Conservation (phyloP, 2,888 invertebrate genomes). For the Acheta domesticus region DNA sequence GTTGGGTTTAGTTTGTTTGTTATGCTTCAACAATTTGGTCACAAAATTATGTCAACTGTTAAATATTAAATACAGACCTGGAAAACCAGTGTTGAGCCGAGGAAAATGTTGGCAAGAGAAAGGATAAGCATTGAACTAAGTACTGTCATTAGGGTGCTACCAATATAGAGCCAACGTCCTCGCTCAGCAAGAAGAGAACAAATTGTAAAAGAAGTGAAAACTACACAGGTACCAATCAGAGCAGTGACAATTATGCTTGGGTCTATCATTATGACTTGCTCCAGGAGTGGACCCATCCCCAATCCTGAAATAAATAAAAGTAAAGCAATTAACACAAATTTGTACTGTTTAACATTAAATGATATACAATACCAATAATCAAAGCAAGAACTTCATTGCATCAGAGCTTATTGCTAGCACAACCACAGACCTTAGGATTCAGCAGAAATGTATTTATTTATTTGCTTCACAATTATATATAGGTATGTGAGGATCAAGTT, state of each 20-base stretch:
- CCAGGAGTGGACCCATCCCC: conserved; percentile 81
- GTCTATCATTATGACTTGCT: conserved; percentile 74
- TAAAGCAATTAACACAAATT: no score
- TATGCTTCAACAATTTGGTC: neutral
- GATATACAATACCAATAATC: neutral
- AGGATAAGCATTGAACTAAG: conserved; percentile 75
- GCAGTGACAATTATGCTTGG: conserved; percentile 87
- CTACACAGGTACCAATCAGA: conserved; percentile 75
- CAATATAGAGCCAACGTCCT: conserved; percentile 85
- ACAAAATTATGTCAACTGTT: no score
- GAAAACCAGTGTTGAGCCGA: conserved; percentile 74
- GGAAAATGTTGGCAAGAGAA: conserved; percentile 78
- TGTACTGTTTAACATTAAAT: conserved; percentile 12
- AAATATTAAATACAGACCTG: conserved; percentile 53
- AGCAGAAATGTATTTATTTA: no score
- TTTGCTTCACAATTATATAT: no score
- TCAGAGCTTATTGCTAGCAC: no score
- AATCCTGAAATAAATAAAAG: conserved; percentile 58
- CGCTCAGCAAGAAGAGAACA: conserved; percentile 82
- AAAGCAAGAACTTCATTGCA: no score
- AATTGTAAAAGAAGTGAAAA: conserved; percentile 88
- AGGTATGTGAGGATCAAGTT: no score
- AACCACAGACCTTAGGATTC: no score
- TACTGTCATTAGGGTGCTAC: conserved; percentile 81
- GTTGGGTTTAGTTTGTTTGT: conserved; percentile 43